A percentile compares a stretch with the other conserved stretches of the same genome.
Conservation (phyloP, 2,888 invertebrate species). For the Coenonympha arcania region DNA sequence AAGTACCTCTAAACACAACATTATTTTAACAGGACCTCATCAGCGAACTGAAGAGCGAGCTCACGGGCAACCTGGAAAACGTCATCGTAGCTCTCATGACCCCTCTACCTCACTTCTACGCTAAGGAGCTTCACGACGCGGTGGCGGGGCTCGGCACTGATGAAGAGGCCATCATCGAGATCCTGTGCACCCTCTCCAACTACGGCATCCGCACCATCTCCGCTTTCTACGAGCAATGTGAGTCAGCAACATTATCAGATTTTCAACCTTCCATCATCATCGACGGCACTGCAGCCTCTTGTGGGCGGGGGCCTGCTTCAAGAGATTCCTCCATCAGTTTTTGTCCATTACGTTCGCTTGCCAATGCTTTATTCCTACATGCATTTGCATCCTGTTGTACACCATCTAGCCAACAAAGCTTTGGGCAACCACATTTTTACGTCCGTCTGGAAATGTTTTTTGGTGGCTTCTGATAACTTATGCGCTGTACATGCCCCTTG, state of each 20-base stretch:
- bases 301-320: no score
- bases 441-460: no score
- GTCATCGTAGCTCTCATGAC: slow-evolving; percentile 93
- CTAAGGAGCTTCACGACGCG: slow-evolving; percentile 90
- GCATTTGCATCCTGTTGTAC: no score
- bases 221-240: slow-evolving; percentile 86
- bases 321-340: no score
- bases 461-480: no score
- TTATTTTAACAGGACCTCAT: slow-evolving; percentile 77
- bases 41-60: slow-evolving; percentile 89
- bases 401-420: no score
- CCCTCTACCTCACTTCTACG: slow-evolving; percentile 91
- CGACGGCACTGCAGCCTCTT: no score
- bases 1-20: neutral
- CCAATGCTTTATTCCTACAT: no score
- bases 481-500: no score
- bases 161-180: slow-evolving; percentile 92
- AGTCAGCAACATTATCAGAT: slow-evolving; percentile 57
- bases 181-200: slow-evolving; percentile 92
- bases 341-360: no score
- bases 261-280: no score
- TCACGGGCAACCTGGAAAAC: slow-evolving; percentile 91
- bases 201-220: slow-evolving; percentile 90
- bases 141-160: slow-evolving; percentile 90
- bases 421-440: no score